Conservation (phyloP, 2,797 vertebrate species). For the Podargus strigoides region DNA sequence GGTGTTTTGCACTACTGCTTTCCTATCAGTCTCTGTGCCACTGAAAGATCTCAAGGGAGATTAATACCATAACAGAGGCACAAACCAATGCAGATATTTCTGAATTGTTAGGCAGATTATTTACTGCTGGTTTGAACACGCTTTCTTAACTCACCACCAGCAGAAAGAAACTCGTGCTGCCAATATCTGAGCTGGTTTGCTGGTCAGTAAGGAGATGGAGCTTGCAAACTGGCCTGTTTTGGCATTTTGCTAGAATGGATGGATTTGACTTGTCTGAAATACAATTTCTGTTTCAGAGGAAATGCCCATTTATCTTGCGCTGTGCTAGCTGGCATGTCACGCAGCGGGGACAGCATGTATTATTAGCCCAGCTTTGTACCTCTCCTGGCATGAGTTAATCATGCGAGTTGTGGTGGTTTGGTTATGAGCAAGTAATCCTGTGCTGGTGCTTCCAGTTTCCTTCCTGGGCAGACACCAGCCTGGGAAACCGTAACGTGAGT, state of each 20-base stretch:
- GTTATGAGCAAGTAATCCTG: background rate
- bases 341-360: background rate
- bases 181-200: background rate
- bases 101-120: background rate
- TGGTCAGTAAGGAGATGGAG: background rate
- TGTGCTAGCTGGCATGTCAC: background rate
- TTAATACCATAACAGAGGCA: background rate
- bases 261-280: background rate
- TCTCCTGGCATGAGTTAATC: background rate
- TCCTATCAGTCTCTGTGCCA: background rate
- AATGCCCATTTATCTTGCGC: background rate
- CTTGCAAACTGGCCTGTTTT: background rate
- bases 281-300: background rate
- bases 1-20: background rate
- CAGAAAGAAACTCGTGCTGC: background rate
- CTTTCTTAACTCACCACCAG: background rate
- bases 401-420: rapidly evolving
- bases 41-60: background rate
- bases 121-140: background rate
- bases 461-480: background rate
- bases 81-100: background rate
- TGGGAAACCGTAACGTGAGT: rapidly evolving
- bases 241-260: background rate
- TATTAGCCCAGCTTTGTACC: background rate
- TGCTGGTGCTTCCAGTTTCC: rapidly evolving